Base-by-base conservation (phyloP, 1,140 invertebrate genomes). In the Carcinoscorpius rotundicauda region DNA sequence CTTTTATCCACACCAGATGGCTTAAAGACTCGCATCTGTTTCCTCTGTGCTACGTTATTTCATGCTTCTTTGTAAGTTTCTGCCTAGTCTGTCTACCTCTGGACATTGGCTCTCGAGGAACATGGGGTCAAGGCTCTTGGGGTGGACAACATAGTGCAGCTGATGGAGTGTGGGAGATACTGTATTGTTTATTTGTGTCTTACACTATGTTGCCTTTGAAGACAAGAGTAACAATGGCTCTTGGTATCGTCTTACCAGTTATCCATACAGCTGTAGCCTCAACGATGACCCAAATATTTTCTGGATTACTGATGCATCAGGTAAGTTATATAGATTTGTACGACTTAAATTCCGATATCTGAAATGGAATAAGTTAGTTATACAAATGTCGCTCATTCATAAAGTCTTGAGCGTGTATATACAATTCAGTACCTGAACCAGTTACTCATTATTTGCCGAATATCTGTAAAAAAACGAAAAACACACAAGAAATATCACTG, bases 191-290 rank as follows among this genome's bases (percentile, higher is more conserved):
- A 6, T 93, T 93, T 74, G 81, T 92, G 29, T 86, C 88, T 8
- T 94, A 93, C 71, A 87, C 89, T 6, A 84, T 93, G 80, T 84
- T 93, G 78, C 91, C 91, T 6, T 77, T 93, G 52, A 84, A 87
- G 71, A 87, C 86, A 3, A 86, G 87, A 73, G 80, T 91, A 52
- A 87, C 89, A 3, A 84, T 85, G 0, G 77, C 85, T 52, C 85
- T 90, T 71, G 88, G 88, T 51, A 77, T 89, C 49, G 68, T 85
- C 0, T 74, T 92, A 65, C 85, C 88, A 6, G 76, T 82, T 4
- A 78, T 83, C 48, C 89, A 93, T 76, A 29, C 29, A 29, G 29
- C 29, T 29, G 29, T 29, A 29, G 29, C 29, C 29, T 29, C 29
- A 29, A 29, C 29, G 29, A 29, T 29, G 29, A 29, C 29, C 29